These are phyloP conservation scores for Bibio marci DNA, from an alignment of 2,888 invertebrate genomes.

Conservation along the genomic window DNA sequence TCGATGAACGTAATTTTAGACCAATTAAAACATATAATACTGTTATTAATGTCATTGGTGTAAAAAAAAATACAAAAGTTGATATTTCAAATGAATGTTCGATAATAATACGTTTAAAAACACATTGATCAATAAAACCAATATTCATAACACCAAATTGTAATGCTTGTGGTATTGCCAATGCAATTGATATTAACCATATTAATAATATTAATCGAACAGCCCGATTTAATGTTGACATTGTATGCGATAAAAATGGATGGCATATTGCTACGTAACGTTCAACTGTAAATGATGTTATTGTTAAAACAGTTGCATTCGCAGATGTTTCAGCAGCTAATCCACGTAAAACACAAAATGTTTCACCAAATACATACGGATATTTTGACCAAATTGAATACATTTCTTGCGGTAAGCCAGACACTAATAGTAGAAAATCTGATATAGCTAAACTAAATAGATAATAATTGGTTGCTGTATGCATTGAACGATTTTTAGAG, in stretches of 20 bases:
- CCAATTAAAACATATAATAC: constrained; percentile 65
- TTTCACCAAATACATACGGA: constrained; percentile 61
- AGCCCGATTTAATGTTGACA: constrained; percentile 69
- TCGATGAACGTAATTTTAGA: constrained; percentile 42
- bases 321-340: constrained; percentile 65
- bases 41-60: constrained; percentile 78
- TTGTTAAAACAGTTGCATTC: constrained; percentile 60
- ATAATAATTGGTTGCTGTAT: constrained; percentile 65
- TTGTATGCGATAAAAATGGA: constrained; percentile 51
- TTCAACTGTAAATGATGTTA: constrained; percentile 73
- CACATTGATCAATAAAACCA: constrained; percentile 21
- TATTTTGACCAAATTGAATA: constrained; percentile 61
- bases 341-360: constrained; percentile 61
- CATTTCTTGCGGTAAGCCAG: constrained; percentile 69
- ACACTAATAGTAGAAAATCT: constrained; percentile 56
- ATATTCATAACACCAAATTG: constrained; percentile 47
- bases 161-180: constrained; percentile 62
- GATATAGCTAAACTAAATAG: constrained; percentile 73
- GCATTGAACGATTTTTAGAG: constrained; percentile 64
- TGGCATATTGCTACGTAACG: constrained; percentile 45
- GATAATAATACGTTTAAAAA: constrained; percentile 25
- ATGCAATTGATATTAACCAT: constrained; percentile 59
- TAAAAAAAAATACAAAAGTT: constrained; percentile 63
- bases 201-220: constrained; percentile 56
- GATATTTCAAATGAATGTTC: constrained; percentile 38